Evolutionary conservation across 2,797 vertebrate species (phyloP), one percentile per base, ranked within the genome.

Genomic region (Sphenopsis melanotis): DNA sequence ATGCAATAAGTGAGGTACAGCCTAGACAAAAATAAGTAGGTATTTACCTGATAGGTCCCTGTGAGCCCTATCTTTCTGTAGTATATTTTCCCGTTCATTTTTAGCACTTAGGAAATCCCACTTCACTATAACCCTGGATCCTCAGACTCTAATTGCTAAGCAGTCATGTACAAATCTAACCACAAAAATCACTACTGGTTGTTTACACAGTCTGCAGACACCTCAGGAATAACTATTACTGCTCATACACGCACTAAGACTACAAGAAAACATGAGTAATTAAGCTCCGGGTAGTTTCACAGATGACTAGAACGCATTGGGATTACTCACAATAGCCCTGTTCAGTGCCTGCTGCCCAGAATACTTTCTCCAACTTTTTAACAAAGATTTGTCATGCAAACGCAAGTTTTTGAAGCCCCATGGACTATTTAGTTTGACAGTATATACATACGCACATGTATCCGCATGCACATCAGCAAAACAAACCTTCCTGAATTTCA

Each of bases 241-340:
- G 49, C 60, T 91, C 57, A 74, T n/a, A 89, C 50, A 46, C 0
- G 4, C 61, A 71, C 53, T 37, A 85, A 71, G 68, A 85, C 61
- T 71, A 83, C 79, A 86, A 88, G 68, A 72, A 92, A 94, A 83
- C 61, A 74, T 17, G 60, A 92, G 82, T 83, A 92, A 93, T 71
- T 66, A 89, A 80, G 46, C 65, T 68, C 50, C 1, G 9, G 15
- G 24, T 86, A 83, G 71, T 84, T 90, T 92, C 90, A 93, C 37
- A 78, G 65, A 61, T 4, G 2, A 84, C 52, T 56, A 74, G 47
- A 79, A 94, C 0, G 0, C 74, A 79, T 1, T 6, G 0, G 44
- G 44, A 77, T 83, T 88, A 90, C 53, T 72, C 75, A 87, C 50
- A 87, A 80, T 8, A 85, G 70, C 10, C 15, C 60, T 1, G 2